Evolutionary conservation across 1,140 invertebrate species (phyloP).

Genomic region (Orchesella cincta): DNA sequence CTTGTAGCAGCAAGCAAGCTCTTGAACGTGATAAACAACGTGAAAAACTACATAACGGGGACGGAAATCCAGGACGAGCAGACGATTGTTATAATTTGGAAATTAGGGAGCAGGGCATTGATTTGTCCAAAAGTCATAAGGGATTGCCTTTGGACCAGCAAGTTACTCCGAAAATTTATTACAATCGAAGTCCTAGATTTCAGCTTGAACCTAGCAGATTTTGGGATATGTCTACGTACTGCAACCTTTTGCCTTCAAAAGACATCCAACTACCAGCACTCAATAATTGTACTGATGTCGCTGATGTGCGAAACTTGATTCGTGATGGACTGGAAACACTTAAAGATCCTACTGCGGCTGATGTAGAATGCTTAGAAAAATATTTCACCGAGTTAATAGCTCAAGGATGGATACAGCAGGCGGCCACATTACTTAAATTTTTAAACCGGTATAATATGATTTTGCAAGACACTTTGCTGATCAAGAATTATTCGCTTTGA

Average conservation of each 20-base stretch:
- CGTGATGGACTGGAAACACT: neutral
- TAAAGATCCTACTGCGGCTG: neutral
- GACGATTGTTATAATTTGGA: too few species aligned
- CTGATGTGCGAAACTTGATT: neutral
- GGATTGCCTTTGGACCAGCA: neutral
- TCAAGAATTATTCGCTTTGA: neutral
- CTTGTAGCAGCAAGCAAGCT: conserved; percentile 33
- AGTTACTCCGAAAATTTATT: neutral
- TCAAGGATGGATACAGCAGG: neutral
- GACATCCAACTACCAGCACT: neutral
- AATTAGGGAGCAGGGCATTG: too few species aligned
- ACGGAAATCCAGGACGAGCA: neutral
- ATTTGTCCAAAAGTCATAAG: neutral
- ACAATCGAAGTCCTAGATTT: neutral
- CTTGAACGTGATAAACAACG: conserved; percentile 22
- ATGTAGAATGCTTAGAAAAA: neutral
- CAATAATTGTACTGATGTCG: neutral
- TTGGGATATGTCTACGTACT: neutral
- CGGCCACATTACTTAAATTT: neutral
- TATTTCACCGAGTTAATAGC: neutral
- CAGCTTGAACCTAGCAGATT: neutral
- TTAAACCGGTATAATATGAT: neutral
- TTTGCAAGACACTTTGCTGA: neutral
- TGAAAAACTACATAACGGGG: neutral
- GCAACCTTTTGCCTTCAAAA: neutral